Evolutionary conservation across 2,113 vertebrate genomes (phyloP), one percentile per base, ranked within the genome.

Genomic region (Embiotoca jacksoni): DNA sequence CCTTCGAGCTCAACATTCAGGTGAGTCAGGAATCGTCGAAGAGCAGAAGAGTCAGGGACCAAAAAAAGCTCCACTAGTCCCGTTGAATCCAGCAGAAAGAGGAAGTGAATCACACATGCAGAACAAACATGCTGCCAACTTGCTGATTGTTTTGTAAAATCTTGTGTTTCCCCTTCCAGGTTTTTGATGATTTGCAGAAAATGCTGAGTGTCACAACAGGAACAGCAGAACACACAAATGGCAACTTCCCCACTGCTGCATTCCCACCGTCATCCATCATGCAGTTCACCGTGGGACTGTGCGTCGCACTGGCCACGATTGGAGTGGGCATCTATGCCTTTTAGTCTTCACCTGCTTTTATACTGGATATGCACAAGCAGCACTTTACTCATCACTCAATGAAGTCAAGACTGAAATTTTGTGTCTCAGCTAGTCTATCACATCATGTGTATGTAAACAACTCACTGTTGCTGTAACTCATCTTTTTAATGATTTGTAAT

Each of bases 1-100:
- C 97, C 1, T 99, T 98, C 60, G 84, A 93, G 75, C 61, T 88
- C n/a, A 95, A 95, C 93, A 95, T 98, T 93, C 90, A 95, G 94
- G 92, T 93, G 68, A 86, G 86, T 44, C 0, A 9, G 0, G 6
- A 7, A n/a, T 44, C n/a, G 33, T 23, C 23, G 7, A 10, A 8
- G 10, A 41, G 4, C 8, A 13, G 10, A 44, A 1, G 14, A 11
- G 10, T 44, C 10, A 44, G 2, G 58, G 23, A 31, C 13, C 2
- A 30, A 6, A 13, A 15, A 23, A 23, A 1, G 1, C 35, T 30
- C 5, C 6, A 31, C 2, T 13, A 6, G 1, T 49, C 47, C 50
- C 16, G 41, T 3, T 11, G 15, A 75, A 71, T 52, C 16, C 5
- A 0, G 2, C 1, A 33, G 16, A 57, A 72, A 58, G 37, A 75